Conservation (phyloP, 2,797 vertebrate genomes). For the Tamandua tetradactyla region DNA sequence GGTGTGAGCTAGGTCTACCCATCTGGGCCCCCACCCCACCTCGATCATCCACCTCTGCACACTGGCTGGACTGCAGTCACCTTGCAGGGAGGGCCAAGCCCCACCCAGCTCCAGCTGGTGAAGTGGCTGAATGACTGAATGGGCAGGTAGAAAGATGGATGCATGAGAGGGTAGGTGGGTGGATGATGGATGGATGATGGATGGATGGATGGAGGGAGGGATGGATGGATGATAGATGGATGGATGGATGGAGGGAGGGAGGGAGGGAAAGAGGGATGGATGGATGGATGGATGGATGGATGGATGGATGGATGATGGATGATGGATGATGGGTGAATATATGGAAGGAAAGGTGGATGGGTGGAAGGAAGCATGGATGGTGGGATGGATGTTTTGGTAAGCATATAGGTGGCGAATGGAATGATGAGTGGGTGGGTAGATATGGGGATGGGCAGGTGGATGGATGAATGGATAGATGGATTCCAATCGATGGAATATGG, state of each 20-base stretch:
- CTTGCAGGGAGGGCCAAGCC: background rate
- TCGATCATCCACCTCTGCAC: background rate
- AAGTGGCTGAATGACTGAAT: background rate
- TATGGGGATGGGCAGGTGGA: background rate
- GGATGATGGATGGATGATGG: background rate
- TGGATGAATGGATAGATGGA: rapidly evolving
- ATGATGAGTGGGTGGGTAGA: background rate
- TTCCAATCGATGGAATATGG: no score
- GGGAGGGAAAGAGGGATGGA: background rate
- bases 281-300: background rate
- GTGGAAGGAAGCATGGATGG: background rate
- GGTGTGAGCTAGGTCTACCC: no score
- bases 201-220: rapidly evolving
- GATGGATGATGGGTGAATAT: background rate
- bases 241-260: rapidly evolving
- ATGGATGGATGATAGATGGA: background rate
- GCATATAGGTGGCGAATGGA: no score
- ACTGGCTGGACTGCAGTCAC: background rate
- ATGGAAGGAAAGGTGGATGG: background rate
- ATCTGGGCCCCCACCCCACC: no score
- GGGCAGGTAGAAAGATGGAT: background rate
- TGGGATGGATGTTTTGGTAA: no score
- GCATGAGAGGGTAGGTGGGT: no score
- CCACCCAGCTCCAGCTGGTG: background rate
- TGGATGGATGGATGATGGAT: background rate